These are phyloP conservation scores for Brachyrhaphis roseni DNA, from an alignment of 2,797 vertebrate species.

Conservation along the genomic window DNA sequence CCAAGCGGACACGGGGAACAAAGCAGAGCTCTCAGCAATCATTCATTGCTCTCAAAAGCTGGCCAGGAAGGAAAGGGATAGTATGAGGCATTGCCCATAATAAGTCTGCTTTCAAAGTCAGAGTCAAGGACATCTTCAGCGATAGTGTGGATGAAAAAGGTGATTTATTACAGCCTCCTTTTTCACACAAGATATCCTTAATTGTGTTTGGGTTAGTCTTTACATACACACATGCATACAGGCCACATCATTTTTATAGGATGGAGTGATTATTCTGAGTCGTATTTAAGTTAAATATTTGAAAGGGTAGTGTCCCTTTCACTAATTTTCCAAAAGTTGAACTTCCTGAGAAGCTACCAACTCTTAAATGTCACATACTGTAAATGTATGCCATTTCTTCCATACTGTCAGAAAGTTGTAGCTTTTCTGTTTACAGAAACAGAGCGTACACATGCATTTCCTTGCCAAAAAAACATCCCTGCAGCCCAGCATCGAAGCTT, in stretches of 20 bases:
- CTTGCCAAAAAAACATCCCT: background rate
- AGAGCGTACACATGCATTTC: conserved; percentile 1
- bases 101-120: conserved; percentile 77
- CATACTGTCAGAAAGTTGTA: background rate
- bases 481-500: background rate
- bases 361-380: background rate
- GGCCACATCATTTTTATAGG: background rate
- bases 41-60: conserved; percentile 69
- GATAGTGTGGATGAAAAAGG: conserved; percentile 37
- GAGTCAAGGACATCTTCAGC: conserved; percentile 73
- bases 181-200: conserved; percentile 26
- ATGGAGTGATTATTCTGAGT: background rate
- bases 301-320: background rate
- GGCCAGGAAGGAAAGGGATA: conserved; percentile 68
- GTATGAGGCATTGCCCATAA: conserved; percentile 57
- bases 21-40: conserved; percentile 75
- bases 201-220: conserved; percentile 37
- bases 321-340: background rate
- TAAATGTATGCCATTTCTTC: background rate
- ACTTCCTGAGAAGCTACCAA: background rate
- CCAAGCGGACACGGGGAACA: conserved; percentile 76
- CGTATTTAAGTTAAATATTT: background rate
- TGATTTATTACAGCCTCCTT: background rate
- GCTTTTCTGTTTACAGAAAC: background rate
- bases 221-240: background rate